Percentiles rank a stretch among this genome's conserved stretches.
Evolutionary conservation across 2,888 invertebrate species (phyloP).

Genomic region (Miltochrista miniata): DNA sequence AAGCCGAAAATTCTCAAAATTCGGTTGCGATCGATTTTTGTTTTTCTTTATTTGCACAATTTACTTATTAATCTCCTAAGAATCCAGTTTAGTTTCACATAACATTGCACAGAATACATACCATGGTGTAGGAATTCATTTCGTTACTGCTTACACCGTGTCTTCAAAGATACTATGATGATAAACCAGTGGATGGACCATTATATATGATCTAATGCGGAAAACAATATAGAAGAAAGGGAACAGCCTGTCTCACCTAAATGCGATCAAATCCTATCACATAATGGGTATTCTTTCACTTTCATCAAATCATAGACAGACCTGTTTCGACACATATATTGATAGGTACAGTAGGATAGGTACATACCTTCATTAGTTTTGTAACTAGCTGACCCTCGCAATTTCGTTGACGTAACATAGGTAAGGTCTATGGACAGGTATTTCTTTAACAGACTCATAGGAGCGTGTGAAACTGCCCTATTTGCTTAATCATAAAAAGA

Average conservation of each 20-base stretch:
- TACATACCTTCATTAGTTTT: too few species aligned
- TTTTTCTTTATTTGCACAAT: too few species aligned
- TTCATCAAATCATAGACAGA: conserved; percentile 11
- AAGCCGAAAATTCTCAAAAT: too few species aligned
- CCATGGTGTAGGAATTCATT: conserved; percentile 62
- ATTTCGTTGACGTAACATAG: too few species aligned
- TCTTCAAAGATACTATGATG: conserved; percentile 49
- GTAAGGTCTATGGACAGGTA: too few species aligned
- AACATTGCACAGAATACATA: conserved; percentile 36
- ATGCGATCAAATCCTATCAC: conserved; percentile 36
- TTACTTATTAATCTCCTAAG: background rate
- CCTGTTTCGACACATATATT: background rate
- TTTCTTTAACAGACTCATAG: too few species aligned
- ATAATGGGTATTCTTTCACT: conserved; percentile 35
- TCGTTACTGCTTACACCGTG: conserved; percentile 32
- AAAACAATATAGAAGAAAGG: conserved; percentile 73
- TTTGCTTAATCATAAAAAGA: too few species aligned
- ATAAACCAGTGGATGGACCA: conserved; percentile 31
- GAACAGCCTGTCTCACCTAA: conserved; percentile 43
- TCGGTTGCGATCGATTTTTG: too few species aligned
- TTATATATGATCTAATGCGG: conserved; percentile 73
- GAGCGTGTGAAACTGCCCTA: too few species aligned
- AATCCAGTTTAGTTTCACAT: background rate
- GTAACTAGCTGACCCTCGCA: too few species aligned
- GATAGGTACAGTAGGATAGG: too few species aligned